Base-by-base conservation (phyloP, 2,888 invertebrate genomes). In the Neoaliturus tenellus region DNA sequence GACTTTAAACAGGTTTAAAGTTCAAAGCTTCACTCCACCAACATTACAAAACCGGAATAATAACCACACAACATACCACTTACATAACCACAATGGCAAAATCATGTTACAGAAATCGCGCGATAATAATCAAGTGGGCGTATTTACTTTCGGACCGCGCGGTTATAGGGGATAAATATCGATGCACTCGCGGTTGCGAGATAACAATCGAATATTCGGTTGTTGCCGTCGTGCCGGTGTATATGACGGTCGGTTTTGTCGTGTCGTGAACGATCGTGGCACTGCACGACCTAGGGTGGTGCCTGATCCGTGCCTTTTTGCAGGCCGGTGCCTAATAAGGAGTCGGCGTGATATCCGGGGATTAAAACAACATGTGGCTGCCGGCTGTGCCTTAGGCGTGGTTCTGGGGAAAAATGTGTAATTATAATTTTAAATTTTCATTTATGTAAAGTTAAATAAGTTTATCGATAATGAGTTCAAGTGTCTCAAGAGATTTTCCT, bases 151-250 rank as follows among this genome's bases (percentile, higher is more conserved):
- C 62, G 62, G 28, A 14, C 51, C 10, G 51, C 51, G 51, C 51
- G 23, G 23, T 6, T 20, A 20, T 10, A 1, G 51, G 20, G 62
- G 31, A 62, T 62, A 28, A 62, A 8, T 31, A 17, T 28, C 28
- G 31, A 28, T 62, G 62, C 62, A 62, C 62, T 62, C 62, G 31
- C 62, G 62, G 62, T 25, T 62, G 51, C 62, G 62, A 62, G 62
- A 62, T 62, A 62, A 28, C 62, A 2, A 62, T 62, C 62, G 62
- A 62, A 62, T 31, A 31, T 62, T 62, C 62, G 62, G 62, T 62
- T 62, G 62, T 31, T 8, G 62, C 25, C 28, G 20, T 51, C 12
- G 55, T 55, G 44, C 12, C 39, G 39, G 35, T 10, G 35, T 10
- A 35, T 17, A 48, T 14, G 14, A 17, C 48, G 14, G 17, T 48